Base-by-base conservation (phyloP, 2,888 invertebrate species). In the Diplolepis rosae region DNA sequence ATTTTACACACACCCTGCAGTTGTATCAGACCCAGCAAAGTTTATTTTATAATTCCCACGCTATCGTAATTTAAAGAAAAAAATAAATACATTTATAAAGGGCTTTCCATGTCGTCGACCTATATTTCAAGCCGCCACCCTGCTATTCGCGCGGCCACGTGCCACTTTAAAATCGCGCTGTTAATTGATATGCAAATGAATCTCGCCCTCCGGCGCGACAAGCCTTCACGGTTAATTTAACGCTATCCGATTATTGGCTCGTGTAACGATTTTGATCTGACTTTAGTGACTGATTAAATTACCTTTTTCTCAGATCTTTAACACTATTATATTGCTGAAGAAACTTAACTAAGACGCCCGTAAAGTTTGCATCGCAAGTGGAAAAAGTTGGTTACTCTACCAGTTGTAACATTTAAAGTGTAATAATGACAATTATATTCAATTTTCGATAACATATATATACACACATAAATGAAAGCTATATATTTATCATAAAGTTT, bases 1-100 rank as follows among this genome's bases (percentile, higher is more conserved):
- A 77, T 77, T 71, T 72, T 71, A 45, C 70, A 72, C 73, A 61
- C n/a, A 24, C 39, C 7, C 24, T 61, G 27, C 13, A 27, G 24
- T 61, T 56, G 22, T 35, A 56, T 56, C 24, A 11, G 2, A 22
- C 11, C 22, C 18, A 22, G 2, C 4, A 30, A 30, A 56, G 4
- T 13, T n/a, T 28, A n/a, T 5, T n/a, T 11, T 18, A 4, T 54
- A 32, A 32, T 54, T 54, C 54, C 4, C 54, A 35, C 56, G 32
- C 32, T 9, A 22, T 48, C 48, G 22, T 48, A 4, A 11, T 4
- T 7, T 6, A 4, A 22, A 22, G 22, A 13, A 39, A 61, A 61
- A n/a, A 42, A 50, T 22, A 24, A 11, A 11, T 50, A 22, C 18
- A 22, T 22, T 15, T 32, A 54, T 18, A 61, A 24, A 35, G 5